phyloP scores from a whole-genome alignment of 2,888 invertebrate genomes.

The Catocala fraxini region DNA sequence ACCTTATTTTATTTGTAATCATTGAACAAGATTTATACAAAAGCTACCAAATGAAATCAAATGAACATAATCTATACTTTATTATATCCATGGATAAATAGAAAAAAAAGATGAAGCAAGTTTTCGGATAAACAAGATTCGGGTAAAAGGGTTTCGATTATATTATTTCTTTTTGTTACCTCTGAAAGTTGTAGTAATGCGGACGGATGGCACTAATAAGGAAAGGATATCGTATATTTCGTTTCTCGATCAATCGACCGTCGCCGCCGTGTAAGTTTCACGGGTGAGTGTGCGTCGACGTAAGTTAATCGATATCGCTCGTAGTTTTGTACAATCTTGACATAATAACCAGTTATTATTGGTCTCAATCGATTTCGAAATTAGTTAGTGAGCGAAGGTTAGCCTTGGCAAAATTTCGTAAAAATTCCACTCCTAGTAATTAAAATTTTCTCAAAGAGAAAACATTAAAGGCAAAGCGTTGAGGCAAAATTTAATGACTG shows the following conservation, averaged over 20 bases:
- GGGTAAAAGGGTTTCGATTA: slow-evolving; percentile 9
- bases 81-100: neutral
- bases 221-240: slow-evolving; percentile 12
- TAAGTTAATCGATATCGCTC: slow-evolving; percentile 7
- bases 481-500: no score
- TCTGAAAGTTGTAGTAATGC: neutral
- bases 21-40: no score
- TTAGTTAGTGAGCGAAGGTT: no score
- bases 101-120: neutral
- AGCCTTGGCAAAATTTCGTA: no score
- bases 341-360: no score
- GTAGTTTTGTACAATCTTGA: neutral
- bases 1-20: no score
- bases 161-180: slow-evolving; percentile 9
- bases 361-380: no score
- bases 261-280: slow-evolving; percentile 3
- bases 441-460: no score
- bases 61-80: neutral
- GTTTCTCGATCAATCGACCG: slow-evolving; percentile 16
- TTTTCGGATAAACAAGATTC: slow-evolving; percentile 5
- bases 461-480: no score
- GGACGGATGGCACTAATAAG: slow-evolving; percentile 6
- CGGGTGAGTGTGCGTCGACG: slow-evolving; percentile 2
- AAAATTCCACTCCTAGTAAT: no score
- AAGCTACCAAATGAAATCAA: no score